Evolutionary conservation across 1,140 invertebrate genomes (phyloP).

Genomic region (Leptinotarsa lineolata): DNA sequence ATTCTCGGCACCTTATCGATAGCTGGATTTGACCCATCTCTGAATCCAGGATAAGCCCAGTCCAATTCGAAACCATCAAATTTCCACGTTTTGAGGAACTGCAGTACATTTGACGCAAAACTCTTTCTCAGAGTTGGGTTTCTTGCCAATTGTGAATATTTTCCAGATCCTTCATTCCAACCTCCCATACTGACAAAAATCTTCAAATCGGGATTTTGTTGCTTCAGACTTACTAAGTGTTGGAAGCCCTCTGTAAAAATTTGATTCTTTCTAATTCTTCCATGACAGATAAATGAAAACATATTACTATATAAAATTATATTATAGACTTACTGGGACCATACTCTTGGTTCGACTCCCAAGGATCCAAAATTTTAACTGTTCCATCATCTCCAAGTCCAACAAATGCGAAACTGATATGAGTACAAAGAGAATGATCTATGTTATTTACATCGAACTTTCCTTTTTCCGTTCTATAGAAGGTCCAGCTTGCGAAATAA

Average conservation of each 20-base stretch:
- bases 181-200: constrained; percentile 74
- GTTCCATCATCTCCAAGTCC: constrained; percentile 60
- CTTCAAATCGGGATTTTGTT: constrained; percentile 65
- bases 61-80: constrained; percentile 74
- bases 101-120: constrained; percentile 60
- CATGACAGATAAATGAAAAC: no score
- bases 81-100: constrained; percentile 67
- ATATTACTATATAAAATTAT: background rate
- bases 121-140: constrained; percentile 31
- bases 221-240: constrained; percentile 60
- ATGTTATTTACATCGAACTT: constrained; percentile 63
- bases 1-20: constrained; percentile 1
- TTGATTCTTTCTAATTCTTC: no score
- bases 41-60: constrained; percentile 70
- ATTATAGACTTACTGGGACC: constrained; percentile 1
- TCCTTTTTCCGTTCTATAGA: constrained; percentile 63
- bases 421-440: constrained; percentile 68
- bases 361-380: constrained; percentile 66
- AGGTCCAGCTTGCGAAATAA: constrained; percentile 69
- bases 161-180: constrained; percentile 67
- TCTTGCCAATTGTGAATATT: constrained; percentile 57
- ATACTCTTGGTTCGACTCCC: constrained; percentile 59
- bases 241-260: constrained; percentile 34
- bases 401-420: constrained; percentile 72
- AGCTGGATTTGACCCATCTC: constrained; percentile 61